Conservation (phyloP, 2,113 vertebrate species). For the Ginglymostoma cirratum region DNA sequence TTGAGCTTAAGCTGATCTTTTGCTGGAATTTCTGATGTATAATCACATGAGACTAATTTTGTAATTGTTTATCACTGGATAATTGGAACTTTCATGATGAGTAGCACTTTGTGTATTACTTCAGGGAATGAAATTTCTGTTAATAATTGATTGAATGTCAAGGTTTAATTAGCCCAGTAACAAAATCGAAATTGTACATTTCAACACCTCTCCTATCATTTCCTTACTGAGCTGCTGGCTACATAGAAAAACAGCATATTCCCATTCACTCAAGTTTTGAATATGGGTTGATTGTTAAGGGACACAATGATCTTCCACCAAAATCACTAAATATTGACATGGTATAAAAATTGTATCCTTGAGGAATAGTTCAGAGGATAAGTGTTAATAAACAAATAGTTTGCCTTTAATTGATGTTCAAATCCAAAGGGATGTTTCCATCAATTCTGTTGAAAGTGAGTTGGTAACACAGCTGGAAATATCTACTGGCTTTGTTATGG, state of each 20-base stretch:
- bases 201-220: neutral
- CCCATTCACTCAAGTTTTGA: neutral
- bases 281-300: neutral
- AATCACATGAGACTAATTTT: neutral
- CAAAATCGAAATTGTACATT: neutral
- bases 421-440: neutral
- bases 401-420: neutral
- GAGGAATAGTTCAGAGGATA: neutral
- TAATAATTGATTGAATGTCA: neutral
- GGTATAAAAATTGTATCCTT: neutral
- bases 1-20: neutral
- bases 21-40: neutral
- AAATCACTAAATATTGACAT: neutral
- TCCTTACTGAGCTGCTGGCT: neutral
- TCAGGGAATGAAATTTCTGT: neutral
- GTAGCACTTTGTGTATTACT: neutral
- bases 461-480: neutral
- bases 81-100: neutral
- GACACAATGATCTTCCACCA: neutral
- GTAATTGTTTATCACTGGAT: neutral
- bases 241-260: neutral
- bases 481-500: neutral
- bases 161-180: neutral
- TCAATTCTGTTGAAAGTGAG: neutral
- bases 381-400: neutral